These are phyloP conservation scores for Melanostoma mellinum DNA, from an alignment of 2,888 invertebrate species.

Conservation along the genomic window DNA sequence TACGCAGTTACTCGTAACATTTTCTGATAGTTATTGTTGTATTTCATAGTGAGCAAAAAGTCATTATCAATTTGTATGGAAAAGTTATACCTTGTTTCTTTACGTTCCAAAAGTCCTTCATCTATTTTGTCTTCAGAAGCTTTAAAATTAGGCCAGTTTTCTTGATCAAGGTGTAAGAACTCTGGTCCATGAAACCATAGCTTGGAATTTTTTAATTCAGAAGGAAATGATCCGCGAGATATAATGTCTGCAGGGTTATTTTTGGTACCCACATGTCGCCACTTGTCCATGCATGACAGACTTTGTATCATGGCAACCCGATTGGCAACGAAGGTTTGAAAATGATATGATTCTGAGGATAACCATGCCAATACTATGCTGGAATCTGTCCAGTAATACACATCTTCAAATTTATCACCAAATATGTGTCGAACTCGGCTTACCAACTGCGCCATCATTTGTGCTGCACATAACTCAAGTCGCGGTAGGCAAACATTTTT, in stretches of 20 bases:
- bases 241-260: conserved; percentile 55
- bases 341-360: no score
- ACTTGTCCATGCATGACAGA: conserved; percentile 10
- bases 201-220: conserved; percentile 13
- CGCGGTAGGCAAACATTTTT: no score
- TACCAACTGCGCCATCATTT: no score
- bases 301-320: conserved; percentile 52
- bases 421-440: no score
- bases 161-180: conserved; percentile 15
- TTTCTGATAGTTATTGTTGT: neutral
- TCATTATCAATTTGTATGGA: neutral
- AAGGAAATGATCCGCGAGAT: conserved; percentile 29
- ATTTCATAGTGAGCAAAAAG: neutral
- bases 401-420: no score
- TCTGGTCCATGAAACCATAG: conserved; percentile 44
- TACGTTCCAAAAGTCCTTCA: conserved; percentile 3
- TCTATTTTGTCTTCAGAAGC: neutral
- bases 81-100: neutral
- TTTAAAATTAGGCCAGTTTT: conserved; percentile 21
- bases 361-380: no score
- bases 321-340: no score
- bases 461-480: no score
- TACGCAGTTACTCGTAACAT: conserved; percentile 1
- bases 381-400: no score
- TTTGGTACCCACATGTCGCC: conserved; percentile 38